Conservation (phyloP, 92 coral and sea anemone species). For the Hydrozoanthus gracilis region DNA sequence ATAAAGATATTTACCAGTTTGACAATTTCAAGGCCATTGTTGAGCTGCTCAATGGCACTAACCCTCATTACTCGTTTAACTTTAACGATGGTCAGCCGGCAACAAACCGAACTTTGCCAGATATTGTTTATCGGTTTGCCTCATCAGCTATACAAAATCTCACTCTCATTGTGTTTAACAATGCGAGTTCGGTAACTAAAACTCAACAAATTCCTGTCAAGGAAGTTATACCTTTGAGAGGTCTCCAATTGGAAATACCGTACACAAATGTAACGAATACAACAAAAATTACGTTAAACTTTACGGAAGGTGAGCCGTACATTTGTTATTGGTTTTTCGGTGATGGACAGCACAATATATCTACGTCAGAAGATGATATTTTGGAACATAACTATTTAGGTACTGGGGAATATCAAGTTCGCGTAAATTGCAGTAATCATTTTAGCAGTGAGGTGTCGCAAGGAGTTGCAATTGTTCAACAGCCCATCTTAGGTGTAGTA, state of each 20-base stretch:
- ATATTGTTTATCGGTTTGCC: conserved; percentile 45
- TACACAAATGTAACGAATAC: conserved; percentile 39
- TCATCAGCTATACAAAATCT: conserved; percentile 55
- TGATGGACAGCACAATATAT: conserved; percentile 57
- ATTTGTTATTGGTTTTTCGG: conserved; percentile 65
- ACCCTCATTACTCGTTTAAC: conserved; percentile 47
- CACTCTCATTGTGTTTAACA: conserved; percentile 61
- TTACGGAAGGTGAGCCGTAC: conserved; percentile 66
- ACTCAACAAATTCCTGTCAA: conserved; percentile 29
- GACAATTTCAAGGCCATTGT: conserved; percentile 51
- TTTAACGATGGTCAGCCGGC: conserved; percentile 56
- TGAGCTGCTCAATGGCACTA: conserved; percentile 52
- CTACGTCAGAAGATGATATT: conserved; percentile 42
- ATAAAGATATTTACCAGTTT: conserved; percentile 63
- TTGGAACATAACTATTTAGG: conserved; percentile 46
- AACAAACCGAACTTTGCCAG: conserved; percentile 34
- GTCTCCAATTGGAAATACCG: conserved; percentile 30
- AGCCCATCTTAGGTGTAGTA: conserved; percentile 45
- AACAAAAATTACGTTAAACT: conserved; percentile 48
- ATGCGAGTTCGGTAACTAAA: conserved; percentile 52
- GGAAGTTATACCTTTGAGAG: conserved; percentile 36
- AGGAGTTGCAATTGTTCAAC: conserved; percentile 55
- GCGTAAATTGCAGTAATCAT: conserved; percentile 62
- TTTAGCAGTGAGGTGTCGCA: conserved; percentile 41
- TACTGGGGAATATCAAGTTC: conserved; percentile 38